Base-by-base conservation (phyloP, 2,113 vertebrate species). In the Odocoileus hemionus region DNA sequence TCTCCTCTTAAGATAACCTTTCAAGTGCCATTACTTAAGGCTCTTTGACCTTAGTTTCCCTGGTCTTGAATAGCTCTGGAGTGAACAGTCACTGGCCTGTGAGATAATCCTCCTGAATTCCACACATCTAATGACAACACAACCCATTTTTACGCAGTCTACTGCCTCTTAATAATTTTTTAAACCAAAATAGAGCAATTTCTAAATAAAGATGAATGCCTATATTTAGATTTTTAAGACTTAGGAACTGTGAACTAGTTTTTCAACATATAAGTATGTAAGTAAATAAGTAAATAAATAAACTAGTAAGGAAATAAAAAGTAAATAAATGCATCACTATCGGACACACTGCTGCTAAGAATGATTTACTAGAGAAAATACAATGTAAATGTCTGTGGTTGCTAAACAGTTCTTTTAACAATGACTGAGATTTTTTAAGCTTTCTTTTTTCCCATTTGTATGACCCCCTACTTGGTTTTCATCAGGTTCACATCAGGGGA, bases 401-500 rank as follows among this genome's bases (percentile, higher is more conserved):
- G 67, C 89, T 58, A 19, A 98, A 97, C 90, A 94, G n/a, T 95
- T 94, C 64, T 96, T 89, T 84, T 80, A 95, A 98, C 78, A 94
- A 76, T 96, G 85, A 79, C 92, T 67, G 87, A 28, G 15, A 52
- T 30, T 47, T 91, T 98, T 98, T 90, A 84, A 98, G 74, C n/a
- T 57, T 97, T 84, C 97, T 86, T 97, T 97, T 96, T 98, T 98
- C 96, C 93, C 98, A 91, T 98, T 98, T 98, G 76, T 96, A 97
- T 97, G 96, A 74, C 97, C 97, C 91, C 98, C 98, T 98, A 98
- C 80, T 30, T 97, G 79, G 86, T 98, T 98, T 99, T 98, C 98
- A 98, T 99, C 98, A 98, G 96, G 67, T 98, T 98, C 98, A 92
- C 98, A 98, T 97, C 98, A 98, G 98, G 98, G 61, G 43, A 79